Evolutionary conservation across 2,113 vertebrate genomes (phyloP).

Genomic region (Turdus rufiventris): DNA sequence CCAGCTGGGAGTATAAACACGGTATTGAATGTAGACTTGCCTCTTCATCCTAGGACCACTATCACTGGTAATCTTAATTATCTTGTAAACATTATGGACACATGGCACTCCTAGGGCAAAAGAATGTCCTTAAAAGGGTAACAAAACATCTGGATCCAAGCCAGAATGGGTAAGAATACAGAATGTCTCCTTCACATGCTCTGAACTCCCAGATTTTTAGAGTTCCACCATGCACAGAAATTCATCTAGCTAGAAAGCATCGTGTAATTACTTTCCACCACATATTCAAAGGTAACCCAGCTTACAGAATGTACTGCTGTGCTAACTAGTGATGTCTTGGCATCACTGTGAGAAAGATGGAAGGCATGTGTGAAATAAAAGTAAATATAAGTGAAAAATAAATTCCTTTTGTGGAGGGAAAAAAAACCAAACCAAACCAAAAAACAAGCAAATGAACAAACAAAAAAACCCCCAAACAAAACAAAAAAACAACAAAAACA

Average conservation of each 20-base stretch:
- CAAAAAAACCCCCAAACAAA: background rate
- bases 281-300: background rate
- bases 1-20: constrained; percentile 12
- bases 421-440: background rate
- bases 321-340: background rate
- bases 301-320: background rate
- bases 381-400: background rate
- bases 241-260: background rate
- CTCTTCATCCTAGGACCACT: constrained; percentile 17
- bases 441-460: background rate
- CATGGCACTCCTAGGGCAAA: background rate
- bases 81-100: constrained; percentile 17
- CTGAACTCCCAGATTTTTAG: background rate
- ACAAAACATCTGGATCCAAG: background rate
- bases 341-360: background rate
- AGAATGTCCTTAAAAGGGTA: constrained; percentile 42
- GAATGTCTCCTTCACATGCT: background rate
- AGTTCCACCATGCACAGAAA: background rate
- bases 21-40: constrained; percentile 20
- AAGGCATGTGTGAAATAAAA: background rate
- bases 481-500: background rate
- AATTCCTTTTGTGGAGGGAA: background rate
- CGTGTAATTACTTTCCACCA: background rate
- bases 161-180: background rate
- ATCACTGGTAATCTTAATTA: constrained; percentile 18